A percentile compares a stretch with the other conserved stretches of the same genome.
phyloP scores from a whole-genome alignment of 2,888 invertebrate genomes.

The Hemicrepidius hirtus region DNA sequence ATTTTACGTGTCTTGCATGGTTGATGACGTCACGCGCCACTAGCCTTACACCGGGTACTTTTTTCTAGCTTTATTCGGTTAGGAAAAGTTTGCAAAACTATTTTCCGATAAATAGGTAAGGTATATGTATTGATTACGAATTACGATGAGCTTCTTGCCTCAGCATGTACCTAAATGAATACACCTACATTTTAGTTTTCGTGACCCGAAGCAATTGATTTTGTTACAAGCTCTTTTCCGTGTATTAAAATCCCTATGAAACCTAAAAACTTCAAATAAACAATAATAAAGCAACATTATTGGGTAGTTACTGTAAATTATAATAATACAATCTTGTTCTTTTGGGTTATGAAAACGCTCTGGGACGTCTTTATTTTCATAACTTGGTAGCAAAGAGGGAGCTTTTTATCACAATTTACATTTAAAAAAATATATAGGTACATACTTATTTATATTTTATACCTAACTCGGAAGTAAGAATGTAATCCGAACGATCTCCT shows the following conservation, averaged over 20 bases:
- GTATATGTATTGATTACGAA: too few relatives aligned
- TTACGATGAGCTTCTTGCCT: too few relatives aligned
- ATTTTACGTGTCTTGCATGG: too few relatives aligned
- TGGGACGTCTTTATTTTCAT: constrained; percentile 12
- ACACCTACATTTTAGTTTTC: too few relatives aligned
- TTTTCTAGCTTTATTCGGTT: too few relatives aligned
- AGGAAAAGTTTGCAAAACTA: too few relatives aligned
- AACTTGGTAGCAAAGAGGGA: background rate
- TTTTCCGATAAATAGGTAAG: too few relatives aligned
- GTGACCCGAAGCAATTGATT: too few relatives aligned
- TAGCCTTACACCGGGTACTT: too few relatives aligned
- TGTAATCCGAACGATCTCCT: background rate
- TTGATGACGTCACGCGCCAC: too few relatives aligned
- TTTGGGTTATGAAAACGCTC: background rate
- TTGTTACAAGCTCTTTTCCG: background rate
- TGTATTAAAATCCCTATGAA: constrained; percentile 11
- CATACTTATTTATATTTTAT: background rate
- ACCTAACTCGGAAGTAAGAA: too few relatives aligned
- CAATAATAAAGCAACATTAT: constrained; percentile 3
- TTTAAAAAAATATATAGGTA: background rate
- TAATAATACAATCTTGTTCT: background rate
- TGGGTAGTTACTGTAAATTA: background rate
- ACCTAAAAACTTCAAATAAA: constrained; percentile 1
- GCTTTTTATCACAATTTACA: background rate
- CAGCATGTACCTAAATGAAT: too few relatives aligned